Conservation (phyloP, 2,113 vertebrate genomes). For the Picathartes gymnocephalus region DNA sequence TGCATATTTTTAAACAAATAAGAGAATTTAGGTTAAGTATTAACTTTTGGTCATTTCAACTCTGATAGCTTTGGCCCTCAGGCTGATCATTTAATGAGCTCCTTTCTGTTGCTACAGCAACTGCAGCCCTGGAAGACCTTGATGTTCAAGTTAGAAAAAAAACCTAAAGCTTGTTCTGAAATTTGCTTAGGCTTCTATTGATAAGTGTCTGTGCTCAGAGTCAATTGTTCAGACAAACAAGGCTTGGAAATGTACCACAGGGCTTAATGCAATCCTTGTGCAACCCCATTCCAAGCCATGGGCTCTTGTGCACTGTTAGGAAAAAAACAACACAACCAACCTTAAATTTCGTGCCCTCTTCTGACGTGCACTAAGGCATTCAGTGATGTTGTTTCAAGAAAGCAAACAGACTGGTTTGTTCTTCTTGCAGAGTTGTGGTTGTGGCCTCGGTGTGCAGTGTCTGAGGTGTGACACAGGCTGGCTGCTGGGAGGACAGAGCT, state of each 20-base stretch:
- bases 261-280: conserved; percentile 38
- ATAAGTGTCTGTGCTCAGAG: conserved; percentile 56
- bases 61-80: conserved; percentile 65
- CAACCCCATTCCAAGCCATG: background rate
- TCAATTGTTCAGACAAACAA: conserved; percentile 63
- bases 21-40: conserved; percentile 62
- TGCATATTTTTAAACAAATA: conserved; percentile 54
- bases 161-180: conserved; percentile 36
- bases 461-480: background rate
- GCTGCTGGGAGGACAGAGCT: background rate
- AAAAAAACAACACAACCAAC: background rate
- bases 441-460: background rate
- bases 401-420: background rate
- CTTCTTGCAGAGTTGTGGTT: background rate
- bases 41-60: conserved; percentile 68
- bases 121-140: conserved; percentile 59
- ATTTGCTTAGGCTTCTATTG: conserved; percentile 58
- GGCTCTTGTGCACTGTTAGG: background rate
- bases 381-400: background rate
- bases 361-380: background rate
- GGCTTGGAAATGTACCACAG: conserved; percentile 33
- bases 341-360: background rate
- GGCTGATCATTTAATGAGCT: conserved; percentile 69
- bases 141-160: conserved; percentile 53
- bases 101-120: conserved; percentile 65